Evolutionary conservation across 2,113 vertebrate species (phyloP), one percentile per base, ranked within the genome.

Genomic region (Neolamprologus sp.): DNA sequence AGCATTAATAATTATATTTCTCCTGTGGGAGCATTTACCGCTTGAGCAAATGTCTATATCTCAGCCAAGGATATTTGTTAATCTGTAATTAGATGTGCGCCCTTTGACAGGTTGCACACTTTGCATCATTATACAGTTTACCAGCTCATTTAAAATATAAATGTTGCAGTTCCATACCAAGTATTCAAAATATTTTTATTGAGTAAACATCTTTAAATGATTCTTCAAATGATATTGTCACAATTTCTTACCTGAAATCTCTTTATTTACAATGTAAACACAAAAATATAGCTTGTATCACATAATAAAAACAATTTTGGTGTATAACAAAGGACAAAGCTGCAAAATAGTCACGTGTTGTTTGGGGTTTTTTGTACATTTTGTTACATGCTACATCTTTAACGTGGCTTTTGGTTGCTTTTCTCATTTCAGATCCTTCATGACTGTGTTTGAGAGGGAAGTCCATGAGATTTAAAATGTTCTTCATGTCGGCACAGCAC

Each of bases 401-500:
- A 42, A 23, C 5, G 19, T 81, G 51, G 63, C 84, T 87, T 86
- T 47, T 82, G 33, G 87, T 85, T 79, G 33, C 35, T 68, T 68
- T 91, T 88, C 82, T 35, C 65, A 26, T 81, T 80, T 78, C 8
- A 63, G 60, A 88, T 95, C 95, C 95, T 96, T 95, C 95, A 95
- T 95, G 84, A 87, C 35, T 88, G 47, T 12, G 40, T 86, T 81
- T 90, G 58, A 86, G 51, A 60, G 89, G 16, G 12, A 53, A 73
- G 83, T 81, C 63, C 7, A 19, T 81, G 81, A 73, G 40, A 82
- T 83, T 80, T n/a, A 16, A 87, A 81, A 53, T 63, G 71, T 93
- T 92, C 89, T 90, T 95, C 97, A 98, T 82, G 97, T 97, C 28
- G 96, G 95, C 89, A 98, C 97, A 16, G 95, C 90, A 7, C 96